phyloP scores from a whole-genome alignment of 2,797 vertebrate species.

The Sebastes reedi region DNA sequence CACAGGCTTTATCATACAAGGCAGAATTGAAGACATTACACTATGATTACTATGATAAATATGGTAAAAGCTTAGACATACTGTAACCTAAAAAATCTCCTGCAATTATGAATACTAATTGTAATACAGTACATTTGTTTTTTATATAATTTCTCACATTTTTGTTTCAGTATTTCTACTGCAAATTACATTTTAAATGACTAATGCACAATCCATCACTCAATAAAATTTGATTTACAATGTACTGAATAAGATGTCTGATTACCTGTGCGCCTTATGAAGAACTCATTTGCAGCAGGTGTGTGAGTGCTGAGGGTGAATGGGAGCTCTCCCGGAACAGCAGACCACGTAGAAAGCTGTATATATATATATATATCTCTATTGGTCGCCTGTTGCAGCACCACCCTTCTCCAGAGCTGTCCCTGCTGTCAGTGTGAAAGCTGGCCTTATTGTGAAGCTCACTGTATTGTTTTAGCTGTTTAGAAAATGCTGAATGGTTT shows the following conservation, averaged over 20 bases:
- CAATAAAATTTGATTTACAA: not conserved
- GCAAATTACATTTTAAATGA: not conserved
- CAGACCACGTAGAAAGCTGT: conserved; percentile 50
- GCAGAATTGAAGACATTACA: not conserved
- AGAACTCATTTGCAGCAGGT: conserved; percentile 60
- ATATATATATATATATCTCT: conserved; percentile 60
- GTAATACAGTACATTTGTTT: not conserved
- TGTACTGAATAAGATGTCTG: not conserved
- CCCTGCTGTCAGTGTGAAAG: conserved; percentile 59
- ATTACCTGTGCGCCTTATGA: conserved; percentile 56
- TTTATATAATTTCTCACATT: not conserved
- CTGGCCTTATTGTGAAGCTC: conserved; percentile 66
- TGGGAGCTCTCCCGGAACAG: conserved; percentile 35
- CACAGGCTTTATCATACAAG: not conserved
- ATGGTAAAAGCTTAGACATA: not conserved
- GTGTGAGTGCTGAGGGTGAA: conserved; percentile 27
- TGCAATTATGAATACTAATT: not conserved
- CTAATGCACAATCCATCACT: not conserved
- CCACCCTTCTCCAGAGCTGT: conserved; percentile 69
- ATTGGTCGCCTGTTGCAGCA: conserved; percentile 60
- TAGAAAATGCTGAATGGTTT: conserved; percentile 82
- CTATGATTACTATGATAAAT: not conserved
- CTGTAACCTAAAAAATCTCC: not conserved
- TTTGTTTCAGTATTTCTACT: not conserved
- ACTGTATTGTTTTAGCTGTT: conserved; percentile 74